A percentile compares a stretch with the other conserved stretches of the same genome.
phyloP scores from a whole-genome alignment of 2,888 invertebrate species.

The Augiades crinisus region DNA sequence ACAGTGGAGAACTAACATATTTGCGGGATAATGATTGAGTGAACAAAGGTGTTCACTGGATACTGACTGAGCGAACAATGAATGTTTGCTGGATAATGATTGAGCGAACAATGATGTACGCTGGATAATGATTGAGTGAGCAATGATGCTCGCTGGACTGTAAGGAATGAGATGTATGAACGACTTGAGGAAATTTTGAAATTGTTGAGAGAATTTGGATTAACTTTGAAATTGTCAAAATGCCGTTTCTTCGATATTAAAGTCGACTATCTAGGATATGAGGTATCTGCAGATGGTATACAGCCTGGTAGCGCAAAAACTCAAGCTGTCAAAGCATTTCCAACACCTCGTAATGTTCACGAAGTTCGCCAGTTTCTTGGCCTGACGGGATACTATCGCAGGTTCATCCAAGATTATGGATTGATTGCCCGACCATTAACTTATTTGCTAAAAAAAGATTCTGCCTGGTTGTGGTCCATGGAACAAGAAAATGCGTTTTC shows the following conservation, averaged over 20 bases:
- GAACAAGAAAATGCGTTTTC: neutral
- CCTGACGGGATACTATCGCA: constrained; percentile 28
- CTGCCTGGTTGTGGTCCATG: constrained; percentile 26
- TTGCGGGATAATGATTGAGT: constrained; percentile 18
- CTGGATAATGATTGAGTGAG: constrained; percentile 16
- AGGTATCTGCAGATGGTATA: constrained; percentile 29
- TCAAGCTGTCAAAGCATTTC: constrained; percentile 29
- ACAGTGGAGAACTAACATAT: constrained; percentile 12
- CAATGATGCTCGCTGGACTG: constrained; percentile 15
- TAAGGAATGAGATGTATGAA: constrained; percentile 35
- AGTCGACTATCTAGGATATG: constrained; percentile 34
- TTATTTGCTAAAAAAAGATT: constrained; percentile 22
- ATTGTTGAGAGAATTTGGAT: constrained; percentile 13
- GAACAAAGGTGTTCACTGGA: constrained; percentile 22
- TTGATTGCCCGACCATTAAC: constrained; percentile 27
- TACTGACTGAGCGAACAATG: constrained; percentile 18
- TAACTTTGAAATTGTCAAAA: constrained; percentile 31
- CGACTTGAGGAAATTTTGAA: constrained; percentile 28
- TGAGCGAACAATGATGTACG: constrained; percentile 17
- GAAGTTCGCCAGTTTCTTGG: constrained; percentile 31
- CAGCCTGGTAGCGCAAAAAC: constrained; percentile 26
- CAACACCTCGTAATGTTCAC: constrained; percentile 30
- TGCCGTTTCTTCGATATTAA: constrained; percentile 30
- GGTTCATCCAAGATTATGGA: constrained; percentile 29
- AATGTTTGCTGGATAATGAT: constrained; percentile 17